These are phyloP conservation scores for Steinernema scapterisci DNA, from an alignment of 2,888 invertebrate genomes.

Conservation along the genomic window DNA sequence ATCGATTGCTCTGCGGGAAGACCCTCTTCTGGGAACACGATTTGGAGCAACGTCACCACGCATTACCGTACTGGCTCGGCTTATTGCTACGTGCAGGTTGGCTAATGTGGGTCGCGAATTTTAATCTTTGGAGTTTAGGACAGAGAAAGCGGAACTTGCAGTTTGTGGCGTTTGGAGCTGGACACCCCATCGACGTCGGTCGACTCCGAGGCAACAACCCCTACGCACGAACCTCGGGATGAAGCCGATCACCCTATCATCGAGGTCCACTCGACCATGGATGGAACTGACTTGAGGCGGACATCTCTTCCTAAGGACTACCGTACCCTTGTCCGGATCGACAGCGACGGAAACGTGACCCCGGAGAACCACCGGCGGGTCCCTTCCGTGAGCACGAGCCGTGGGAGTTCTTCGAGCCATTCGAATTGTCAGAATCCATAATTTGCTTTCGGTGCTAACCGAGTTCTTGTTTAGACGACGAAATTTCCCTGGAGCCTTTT, in stretches of 20 bases:
- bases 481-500: slow-evolving; percentile 17
- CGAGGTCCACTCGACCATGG: slow-evolving; percentile 26
- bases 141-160: slow-evolving; percentile 9
- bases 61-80: slow-evolving; percentile 27
- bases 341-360: slow-evolving; percentile 18
- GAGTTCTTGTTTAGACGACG: not conserved
- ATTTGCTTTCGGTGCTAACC: not conserved
- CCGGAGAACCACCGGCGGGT: not conserved
- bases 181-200: not conserved
- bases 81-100: slow-evolving; percentile 18
- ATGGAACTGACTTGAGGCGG: not conserved
- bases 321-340: slow-evolving; percentile 8
- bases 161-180: slow-evolving; percentile 18
- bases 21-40: slow-evolving; percentile 21
- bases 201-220: not conserved
- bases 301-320: not conserved
- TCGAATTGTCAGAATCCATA: not conserved
- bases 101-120: not conserved
- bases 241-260: slow-evolving; percentile 4
- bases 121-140: no score
- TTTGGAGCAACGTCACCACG: slow-evolving; percentile 28
- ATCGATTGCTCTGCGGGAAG: slow-evolving; percentile 16
- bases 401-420: not conserved
- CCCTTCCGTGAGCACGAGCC: not conserved
- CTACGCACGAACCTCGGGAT: not conserved